Evolutionary conservation across 1,140 invertebrate species (phyloP).

Genomic region (Pinna nobilis): DNA sequence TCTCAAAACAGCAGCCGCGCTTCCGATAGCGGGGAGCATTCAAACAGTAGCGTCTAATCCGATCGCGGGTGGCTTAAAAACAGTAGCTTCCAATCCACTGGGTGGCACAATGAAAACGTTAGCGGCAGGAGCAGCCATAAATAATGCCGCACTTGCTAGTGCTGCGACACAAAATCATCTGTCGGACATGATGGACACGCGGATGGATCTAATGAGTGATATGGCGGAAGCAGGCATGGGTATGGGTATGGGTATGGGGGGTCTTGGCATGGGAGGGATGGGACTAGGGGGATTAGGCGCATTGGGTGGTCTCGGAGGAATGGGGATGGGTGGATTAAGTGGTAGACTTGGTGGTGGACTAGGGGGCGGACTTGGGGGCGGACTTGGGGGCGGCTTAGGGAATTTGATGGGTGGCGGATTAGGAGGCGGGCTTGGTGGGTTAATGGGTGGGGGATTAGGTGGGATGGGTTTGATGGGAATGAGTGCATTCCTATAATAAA

Average conservation of each 20-base stretch:
- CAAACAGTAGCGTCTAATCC: neutral
- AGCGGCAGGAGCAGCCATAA: neutral
- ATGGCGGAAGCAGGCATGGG: slow-evolving; percentile 19
- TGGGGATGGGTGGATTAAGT: neutral
- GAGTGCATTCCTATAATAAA: no score
- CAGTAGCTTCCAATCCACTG: neutral
- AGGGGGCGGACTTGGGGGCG: neutral
- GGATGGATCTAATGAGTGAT: slow-evolving; percentile 20
- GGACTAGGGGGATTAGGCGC: neutral
- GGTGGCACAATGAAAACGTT: neutral
- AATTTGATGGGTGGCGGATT: neutral
- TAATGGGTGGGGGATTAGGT: slow-evolving; percentile 3
- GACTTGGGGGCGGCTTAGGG: neutral
- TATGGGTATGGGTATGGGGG: neutral
- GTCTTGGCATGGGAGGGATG: no score
- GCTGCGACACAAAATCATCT: neutral
- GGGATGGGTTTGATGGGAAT: slow-evolving; percentile 3
- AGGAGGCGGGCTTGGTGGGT: neutral
- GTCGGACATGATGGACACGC: slow-evolving; percentile 17
- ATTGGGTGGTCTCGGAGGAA: neutral
- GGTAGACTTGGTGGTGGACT: neutral
- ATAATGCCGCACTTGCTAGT: neutral
- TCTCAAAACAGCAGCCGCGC: neutral
- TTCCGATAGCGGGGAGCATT: neutral
- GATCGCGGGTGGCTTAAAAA: neutral